Base-by-base conservation (phyloP, 2,888 invertebrate species). In the Augochlorella aurata region DNA sequence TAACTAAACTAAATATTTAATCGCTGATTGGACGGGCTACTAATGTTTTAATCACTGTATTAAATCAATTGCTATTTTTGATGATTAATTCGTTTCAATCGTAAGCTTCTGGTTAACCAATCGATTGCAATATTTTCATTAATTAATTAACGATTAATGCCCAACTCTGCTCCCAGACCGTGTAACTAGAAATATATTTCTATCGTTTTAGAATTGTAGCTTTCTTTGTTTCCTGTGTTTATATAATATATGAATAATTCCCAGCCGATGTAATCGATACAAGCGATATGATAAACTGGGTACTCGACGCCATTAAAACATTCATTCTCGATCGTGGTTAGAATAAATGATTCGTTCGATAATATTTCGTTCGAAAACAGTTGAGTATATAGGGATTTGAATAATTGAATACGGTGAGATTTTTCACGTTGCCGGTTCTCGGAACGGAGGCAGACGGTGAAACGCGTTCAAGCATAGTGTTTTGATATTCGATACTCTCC, bases 201-300 rank as follows among this genome's bases (percentile, higher is more conserved):
- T 69, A 63, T 74, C 50, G 21, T 24, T 78, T 84, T 81, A 77
- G 63, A 85, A 79, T 82, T 50, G 74, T 52, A 81, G 63, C 44
- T 80, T 68, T 52, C 72, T 74, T 58, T 80, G 38, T 10, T 65
- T 29, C 72, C 38, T 45, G 68, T 54, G 61, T 86, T 85, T 86
- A 84, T 86, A 86, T 84, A 82, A 77, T 84, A 83, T 80, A 38
- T 63, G 54, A 71, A 69, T 79, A 79, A 77, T 68, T 68, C 67
- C 68, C 65, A 61, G 75, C 45, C 68, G 61, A 83, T 73, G n/a
- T 29, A 69, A 77, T 58, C 52, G 24, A 58, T 63, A 63, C 18
- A 38, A 38, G 29, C 18, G 29, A 63, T 63, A 63, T 10, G 38
- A 63, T 58, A 18, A 63, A 63, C 63, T 63, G 63, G 63, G 38